Evolutionary conservation across 2,888 invertebrate species (phyloP), one percentile per base, ranked within the genome.

Genomic region (Ormyrus nitidulus): DNA sequence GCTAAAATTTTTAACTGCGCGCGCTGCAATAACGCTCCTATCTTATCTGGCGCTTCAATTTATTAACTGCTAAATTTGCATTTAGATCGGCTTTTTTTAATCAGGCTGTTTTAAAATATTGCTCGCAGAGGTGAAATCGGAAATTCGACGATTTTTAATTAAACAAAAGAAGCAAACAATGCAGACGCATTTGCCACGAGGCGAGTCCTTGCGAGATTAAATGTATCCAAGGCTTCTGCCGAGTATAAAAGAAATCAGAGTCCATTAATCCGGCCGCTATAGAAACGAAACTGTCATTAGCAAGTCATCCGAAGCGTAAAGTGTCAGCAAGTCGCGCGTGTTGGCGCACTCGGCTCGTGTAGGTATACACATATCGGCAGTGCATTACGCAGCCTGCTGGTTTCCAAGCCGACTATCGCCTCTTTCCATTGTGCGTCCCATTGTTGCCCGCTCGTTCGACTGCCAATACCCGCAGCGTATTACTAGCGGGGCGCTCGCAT

Each of bases 401-500:
- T 66, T 78, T 71, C 61, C 74, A 62, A 77, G 80, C 77, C 74
- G 77, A 81, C 75, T 75, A 79, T 78, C 81, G 74, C 65, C 78
- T 75, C 81, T 71, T 72, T 75, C 65, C 71, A 78, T 76, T 75
- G 70, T 81, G 71, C 58, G 62, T 54, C 53, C 75, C 71, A 78
- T 81, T 81, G 78, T 81, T 81, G 62, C 64, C 58, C 53, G 64
- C 56, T 74, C 74, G 81, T 81, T 81, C 81, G 81, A 62, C 81
- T 77, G 77, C 81, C 81, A 74, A 74, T 81, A 74, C 77, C 77
- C 77, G 81, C 81, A 74, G 34, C 77, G 66, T 58, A 80, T 77
- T 65, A 61, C 61, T 34, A 34, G 34, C 78, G 54, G n/a, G 46
- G 34, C 68, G 46, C 66, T 66, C 66, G 56, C 61, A 80, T 80